Base-by-base conservation (phyloP, 1,140 invertebrate genomes). In the Drepana arcuata region DNA sequence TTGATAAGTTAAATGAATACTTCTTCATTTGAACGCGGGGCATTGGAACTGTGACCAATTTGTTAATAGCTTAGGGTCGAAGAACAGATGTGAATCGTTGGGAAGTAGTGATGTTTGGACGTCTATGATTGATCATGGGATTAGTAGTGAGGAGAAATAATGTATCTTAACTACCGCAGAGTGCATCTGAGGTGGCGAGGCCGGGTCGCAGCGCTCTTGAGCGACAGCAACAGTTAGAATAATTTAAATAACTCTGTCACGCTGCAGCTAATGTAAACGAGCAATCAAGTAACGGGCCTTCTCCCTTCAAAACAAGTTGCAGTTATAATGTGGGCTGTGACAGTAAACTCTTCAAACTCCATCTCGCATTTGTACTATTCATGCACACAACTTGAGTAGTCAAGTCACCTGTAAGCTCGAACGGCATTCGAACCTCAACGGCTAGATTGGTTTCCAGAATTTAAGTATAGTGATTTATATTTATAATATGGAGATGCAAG, bases 221-320 rank as follows among this genome's bases (percentile, higher is more conserved):
- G 40, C 29, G 57, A 67, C 62, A 58, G 65, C 28, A 58, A 66
- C 62, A 59, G 65, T 71, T 75, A 71, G 43, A 69, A 44, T 42
- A 54, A 67, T 69, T 66, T 68, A 68, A 75, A 69, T 71, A 65
- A 64, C 50, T 58, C 51, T 59, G 62, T 66, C 62, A 66, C 54
- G 63, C 43, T 41, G 62, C 25, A 42, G 41, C 43, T 61, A 50
- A 68, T 54, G 45, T 54, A 51, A 53, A 55, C 48, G 40, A 29
- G 55, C 54, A 53, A 52, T 42, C 39, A 42, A 40, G 21, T 72
- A 72, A 72, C 68, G 63, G 68, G 34, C 48, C 41, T 34, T 32
- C 48, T 58, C 56, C 63, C 68, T 65, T 72, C 60, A 4, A 9
- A 21, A 9, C 18, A 4, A 21, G 18, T 21, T 21, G 18, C 18